Conservation (phyloP, 2,113 vertebrate genomes). For the Xenotilapia leptura region DNA sequence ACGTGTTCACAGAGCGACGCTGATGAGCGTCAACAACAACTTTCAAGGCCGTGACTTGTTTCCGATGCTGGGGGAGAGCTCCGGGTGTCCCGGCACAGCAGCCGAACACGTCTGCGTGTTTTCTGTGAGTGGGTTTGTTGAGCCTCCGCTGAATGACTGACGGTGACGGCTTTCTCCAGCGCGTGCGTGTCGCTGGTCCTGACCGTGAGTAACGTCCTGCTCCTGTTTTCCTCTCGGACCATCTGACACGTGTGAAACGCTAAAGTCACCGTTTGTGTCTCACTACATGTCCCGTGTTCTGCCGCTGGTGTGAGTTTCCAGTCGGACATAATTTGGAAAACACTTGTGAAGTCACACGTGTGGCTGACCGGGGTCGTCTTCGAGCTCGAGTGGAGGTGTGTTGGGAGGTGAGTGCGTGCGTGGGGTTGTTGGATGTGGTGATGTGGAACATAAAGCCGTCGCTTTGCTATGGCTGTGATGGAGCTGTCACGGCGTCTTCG, state of each 20-base stretch:
- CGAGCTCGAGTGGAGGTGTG: not conserved
- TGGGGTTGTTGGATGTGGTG: not conserved
- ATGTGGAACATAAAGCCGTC: not conserved
- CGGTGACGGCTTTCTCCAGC: not conserved
- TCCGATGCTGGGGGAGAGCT: not conserved
- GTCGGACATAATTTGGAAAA: not conserved
- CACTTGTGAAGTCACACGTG: not conserved
- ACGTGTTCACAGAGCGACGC: not conserved
- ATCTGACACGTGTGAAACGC: not conserved
- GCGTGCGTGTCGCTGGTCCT: not conserved
- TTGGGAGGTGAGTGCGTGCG: not conserved
- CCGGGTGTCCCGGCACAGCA: not conserved
- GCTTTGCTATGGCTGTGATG: not conserved
- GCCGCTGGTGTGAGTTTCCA: not conserved
- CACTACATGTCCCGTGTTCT: not conserved
- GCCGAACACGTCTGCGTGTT: not conserved
- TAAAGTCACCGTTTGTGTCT: not conserved
- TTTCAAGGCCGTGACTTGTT: not conserved
- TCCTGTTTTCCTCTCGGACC: not conserved
- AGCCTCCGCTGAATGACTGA: not conserved
- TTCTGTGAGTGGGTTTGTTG: not conserved
- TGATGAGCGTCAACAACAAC: not conserved
- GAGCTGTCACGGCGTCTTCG: not conserved
- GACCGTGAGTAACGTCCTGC: not conserved
- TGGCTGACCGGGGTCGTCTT: accelerated